Evolutionary conservation across 1,140 invertebrate species (phyloP).

Genomic region (Daktulosphaira vitifoliae): DNA sequence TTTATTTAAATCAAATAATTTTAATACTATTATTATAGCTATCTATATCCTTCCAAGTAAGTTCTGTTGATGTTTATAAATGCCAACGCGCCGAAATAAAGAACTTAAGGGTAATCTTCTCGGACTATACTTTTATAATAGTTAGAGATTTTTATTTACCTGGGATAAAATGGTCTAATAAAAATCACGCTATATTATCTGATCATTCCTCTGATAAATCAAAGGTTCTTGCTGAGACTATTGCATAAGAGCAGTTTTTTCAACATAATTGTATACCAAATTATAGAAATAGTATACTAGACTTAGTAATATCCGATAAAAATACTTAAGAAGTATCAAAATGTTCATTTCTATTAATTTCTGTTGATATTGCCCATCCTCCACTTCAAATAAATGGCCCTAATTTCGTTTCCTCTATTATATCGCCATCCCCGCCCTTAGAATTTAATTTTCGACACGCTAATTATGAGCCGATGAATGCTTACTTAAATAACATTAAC

Average conservation of each 20-base stretch:
- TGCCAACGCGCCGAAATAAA: neutral
- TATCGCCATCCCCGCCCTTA: too few species aligned
- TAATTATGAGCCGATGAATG: too few species aligned
- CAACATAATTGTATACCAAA: neutral
- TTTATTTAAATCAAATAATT: neutral
- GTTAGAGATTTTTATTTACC: neutral
- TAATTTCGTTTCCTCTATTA: too few species aligned
- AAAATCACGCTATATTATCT: neutral
- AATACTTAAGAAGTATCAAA: too few species aligned
- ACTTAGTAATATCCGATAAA: neutral
- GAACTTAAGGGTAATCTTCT: neutral
- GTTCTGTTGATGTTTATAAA: neutral
- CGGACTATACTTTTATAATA: neutral
- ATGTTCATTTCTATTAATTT: too few species aligned
- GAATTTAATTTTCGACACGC: too few species aligned
- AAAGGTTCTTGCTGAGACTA: constrained; percentile 1
- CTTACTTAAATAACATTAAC: too few species aligned
- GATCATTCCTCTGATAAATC: neutral
- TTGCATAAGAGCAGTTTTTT: neutral
- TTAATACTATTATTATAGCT: neutral
- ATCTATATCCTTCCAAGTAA: neutral
- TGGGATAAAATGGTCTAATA: neutral
- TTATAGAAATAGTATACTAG: neutral
- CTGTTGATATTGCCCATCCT: too few species aligned
- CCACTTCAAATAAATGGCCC: too few species aligned